Percentiles rank a stretch among this genome's conserved stretches.
Evolutionary conservation across 1,140 invertebrate species (phyloP).

Genomic region (Saccostrea glomerata): DNA sequence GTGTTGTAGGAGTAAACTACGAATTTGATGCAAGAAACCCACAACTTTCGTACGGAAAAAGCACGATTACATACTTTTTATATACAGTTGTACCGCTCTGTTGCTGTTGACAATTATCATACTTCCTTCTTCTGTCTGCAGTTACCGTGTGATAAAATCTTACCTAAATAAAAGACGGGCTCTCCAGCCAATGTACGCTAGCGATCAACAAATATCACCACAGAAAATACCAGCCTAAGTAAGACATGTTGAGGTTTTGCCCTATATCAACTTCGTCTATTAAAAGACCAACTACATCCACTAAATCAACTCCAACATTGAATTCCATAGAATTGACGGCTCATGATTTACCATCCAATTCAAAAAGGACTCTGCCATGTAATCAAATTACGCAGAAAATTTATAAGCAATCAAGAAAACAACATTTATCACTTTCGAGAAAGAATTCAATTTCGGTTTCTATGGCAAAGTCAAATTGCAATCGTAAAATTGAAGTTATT

Average conservation of each 20-base stretch:
- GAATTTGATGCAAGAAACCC: not conserved
- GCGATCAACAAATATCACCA: not conserved
- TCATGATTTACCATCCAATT: not conserved
- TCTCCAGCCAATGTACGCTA: not conserved
- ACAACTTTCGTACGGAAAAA: not conserved
- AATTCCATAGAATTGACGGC: not conserved
- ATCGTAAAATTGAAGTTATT: not conserved
- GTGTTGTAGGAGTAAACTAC: not conserved
- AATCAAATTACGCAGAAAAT: not conserved
- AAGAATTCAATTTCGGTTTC: not conserved
- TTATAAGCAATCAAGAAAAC: not conserved
- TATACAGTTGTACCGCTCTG: not conserved
- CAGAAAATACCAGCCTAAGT: not conserved
- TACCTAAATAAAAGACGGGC: not conserved
- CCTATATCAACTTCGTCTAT: too few relatives aligned
- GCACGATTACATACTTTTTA: not conserved
- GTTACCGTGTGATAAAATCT: not conserved
- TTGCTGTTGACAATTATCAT: not conserved
- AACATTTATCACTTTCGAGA: not conserved
- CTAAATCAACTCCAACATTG: not conserved
- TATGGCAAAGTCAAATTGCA: not conserved
- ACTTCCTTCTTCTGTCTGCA: not conserved
- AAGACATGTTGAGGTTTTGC: too few relatives aligned
- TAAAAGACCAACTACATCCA: not conserved
- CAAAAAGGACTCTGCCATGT: not conserved